phyloP scores from a whole-genome alignment of 2,113 vertebrate genomes.

The Lamprotornis superbus region DNA sequence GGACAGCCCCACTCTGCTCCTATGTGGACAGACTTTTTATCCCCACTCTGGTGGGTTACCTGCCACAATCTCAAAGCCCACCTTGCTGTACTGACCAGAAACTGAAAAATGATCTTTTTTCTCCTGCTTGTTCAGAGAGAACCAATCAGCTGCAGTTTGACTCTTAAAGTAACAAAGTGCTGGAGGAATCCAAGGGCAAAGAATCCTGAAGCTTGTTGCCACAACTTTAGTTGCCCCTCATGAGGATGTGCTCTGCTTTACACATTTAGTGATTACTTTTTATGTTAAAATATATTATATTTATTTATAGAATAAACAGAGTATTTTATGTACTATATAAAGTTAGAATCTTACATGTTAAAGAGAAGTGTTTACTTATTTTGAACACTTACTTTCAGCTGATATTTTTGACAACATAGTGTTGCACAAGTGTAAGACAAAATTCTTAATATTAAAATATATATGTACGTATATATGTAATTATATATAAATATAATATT shows the following conservation, averaged over 20 bases:
- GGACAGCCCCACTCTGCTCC: background rate
- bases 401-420: background rate
- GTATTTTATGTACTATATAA: background rate
- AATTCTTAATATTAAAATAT: background rate
- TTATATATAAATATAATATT: background rate
- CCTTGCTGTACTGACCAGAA: background rate
- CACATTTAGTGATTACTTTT: background rate
- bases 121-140: background rate
- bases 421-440: background rate
- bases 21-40: background rate
- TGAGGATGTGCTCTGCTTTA: background rate
- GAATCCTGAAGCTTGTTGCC: background rate
- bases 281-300: background rate
- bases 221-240: background rate
- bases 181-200: background rate
- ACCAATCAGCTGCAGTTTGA: background rate
- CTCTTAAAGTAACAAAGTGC: background rate
- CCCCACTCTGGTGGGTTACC: background rate
- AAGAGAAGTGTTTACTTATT: background rate
- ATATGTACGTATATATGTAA: background rate
- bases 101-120: background rate
- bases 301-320: background rate
- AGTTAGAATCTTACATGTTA: background rate
- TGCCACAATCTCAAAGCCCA: background rate
- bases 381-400: background rate